Conservation (phyloP, 2,113 vertebrate species). For the Gambusia affinis region DNA sequence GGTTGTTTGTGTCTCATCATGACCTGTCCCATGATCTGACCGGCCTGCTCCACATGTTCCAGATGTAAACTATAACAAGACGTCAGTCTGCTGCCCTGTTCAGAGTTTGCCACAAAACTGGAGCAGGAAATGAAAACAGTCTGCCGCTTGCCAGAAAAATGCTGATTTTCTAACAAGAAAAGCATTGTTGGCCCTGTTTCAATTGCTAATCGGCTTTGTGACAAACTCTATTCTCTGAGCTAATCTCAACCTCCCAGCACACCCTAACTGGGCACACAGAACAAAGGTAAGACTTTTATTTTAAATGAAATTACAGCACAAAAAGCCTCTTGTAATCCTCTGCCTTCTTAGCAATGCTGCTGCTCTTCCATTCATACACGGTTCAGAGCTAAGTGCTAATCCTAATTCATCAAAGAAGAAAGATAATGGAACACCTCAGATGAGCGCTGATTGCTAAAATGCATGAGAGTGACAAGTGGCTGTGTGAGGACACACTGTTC, state of each 20-base stretch:
- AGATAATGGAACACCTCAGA: constrained; percentile 29
- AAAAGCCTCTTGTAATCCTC: constrained; percentile 78
- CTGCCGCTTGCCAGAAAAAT: constrained; percentile 18
- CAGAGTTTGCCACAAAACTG: neutral
- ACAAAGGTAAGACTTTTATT: constrained; percentile 78
- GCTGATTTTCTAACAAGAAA: constrained; percentile 31
- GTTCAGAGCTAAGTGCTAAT: constrained; percentile 66
- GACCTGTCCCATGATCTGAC: neutral
- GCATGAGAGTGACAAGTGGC: constrained; percentile 9
- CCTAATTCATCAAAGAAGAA: constrained; percentile 55
- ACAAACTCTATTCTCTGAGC: constrained; percentile 61
- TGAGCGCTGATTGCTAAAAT: constrained; percentile 21
- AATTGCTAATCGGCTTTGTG: constrained; percentile 78
- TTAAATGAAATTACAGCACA: constrained; percentile 73
- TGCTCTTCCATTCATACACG: constrained; percentile 48
- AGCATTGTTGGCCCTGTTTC: constrained; percentile 69
- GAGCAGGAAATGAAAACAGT: constrained; percentile 17
- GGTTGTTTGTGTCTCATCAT: neutral
- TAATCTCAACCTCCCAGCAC: constrained; percentile 73
- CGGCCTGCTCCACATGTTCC: neutral
- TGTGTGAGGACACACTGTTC: constrained; percentile 21
- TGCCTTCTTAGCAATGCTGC: constrained; percentile 55
- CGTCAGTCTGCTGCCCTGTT: neutral
- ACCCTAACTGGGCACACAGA: constrained; percentile 62
- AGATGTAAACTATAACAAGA: neutral